Conservation (phyloP, 2,888 invertebrate genomes). For the Petrophora chlorosata region DNA sequence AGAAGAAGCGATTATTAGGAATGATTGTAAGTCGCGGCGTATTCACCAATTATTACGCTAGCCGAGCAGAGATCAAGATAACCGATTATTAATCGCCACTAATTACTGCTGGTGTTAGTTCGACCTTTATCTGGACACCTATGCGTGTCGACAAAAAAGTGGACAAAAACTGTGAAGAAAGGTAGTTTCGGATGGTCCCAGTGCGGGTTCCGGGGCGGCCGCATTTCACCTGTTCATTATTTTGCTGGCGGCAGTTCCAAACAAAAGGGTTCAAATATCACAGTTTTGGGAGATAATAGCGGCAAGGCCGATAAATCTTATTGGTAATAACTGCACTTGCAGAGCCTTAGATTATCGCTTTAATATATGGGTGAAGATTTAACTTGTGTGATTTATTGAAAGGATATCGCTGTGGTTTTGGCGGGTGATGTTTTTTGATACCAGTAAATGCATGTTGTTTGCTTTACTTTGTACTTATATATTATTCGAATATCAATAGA, state of each 20-base stretch:
- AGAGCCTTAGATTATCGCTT: constrained; percentile 66
- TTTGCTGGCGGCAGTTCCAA: constrained; percentile 74
- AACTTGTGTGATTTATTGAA: constrained; percentile 66
- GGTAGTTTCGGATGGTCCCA: constrained; percentile 69
- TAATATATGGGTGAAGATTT: constrained; percentile 65
- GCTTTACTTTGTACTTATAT: neutral
- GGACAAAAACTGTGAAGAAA: constrained; percentile 79
- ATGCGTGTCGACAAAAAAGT: constrained; percentile 64
- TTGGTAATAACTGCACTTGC: constrained; percentile 79
- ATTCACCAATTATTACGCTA: constrained; percentile 71
- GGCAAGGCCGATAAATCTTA: constrained; percentile 72
- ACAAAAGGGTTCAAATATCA: constrained; percentile 82
- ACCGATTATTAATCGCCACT: constrained; percentile 82
- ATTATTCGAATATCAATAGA: too few species aligned
- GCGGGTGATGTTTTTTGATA: constrained; percentile 27
- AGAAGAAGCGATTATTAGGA: constrained; percentile 39
- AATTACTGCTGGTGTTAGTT: constrained; percentile 84
- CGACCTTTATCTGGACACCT: constrained; percentile 80
- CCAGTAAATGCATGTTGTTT: constrained; percentile 22
- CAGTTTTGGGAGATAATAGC: constrained; percentile 78
- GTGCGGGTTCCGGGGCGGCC: constrained; percentile 56
- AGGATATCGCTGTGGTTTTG: constrained; percentile 43
- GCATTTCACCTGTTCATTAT: constrained; percentile 77
- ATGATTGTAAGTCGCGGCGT: constrained; percentile 35
- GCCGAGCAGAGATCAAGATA: constrained; percentile 76